Percentiles rank a stretch among this genome's conserved stretches.
Conservation (phyloP, 2,113 vertebrate species). For the Galemys pyrenaicus region DNA sequence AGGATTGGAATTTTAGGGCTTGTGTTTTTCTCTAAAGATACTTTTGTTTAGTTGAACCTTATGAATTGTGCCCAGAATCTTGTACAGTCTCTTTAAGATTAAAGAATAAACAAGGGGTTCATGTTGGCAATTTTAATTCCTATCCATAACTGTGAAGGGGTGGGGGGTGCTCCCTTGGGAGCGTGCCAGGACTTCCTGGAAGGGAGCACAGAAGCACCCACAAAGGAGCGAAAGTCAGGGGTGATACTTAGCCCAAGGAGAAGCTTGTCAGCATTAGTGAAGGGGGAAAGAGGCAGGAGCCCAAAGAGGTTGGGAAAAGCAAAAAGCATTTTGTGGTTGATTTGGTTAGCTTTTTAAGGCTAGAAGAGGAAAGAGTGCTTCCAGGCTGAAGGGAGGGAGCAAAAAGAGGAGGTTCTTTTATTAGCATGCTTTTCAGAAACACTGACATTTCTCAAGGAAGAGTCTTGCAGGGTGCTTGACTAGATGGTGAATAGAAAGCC, state of each 20-base stretch:
- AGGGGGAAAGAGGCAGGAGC: not conserved
- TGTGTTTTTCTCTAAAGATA: not conserved
- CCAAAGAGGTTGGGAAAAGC: not conserved
- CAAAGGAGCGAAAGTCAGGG: too few species aligned
- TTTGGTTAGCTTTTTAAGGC: slow-evolving; percentile 6
- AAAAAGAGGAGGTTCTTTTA: not conserved
- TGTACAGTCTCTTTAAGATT: not conserved
- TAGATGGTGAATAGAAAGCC: not conserved
- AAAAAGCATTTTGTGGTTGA: not conserved
- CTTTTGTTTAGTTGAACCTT: not conserved
- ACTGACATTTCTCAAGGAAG: not conserved
- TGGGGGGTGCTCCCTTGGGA: not conserved
- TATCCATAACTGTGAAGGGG: not conserved
- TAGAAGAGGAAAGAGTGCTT: not conserved
- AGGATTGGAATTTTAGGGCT: not conserved
- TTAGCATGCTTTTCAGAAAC: not conserved
- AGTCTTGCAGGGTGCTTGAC: not conserved
- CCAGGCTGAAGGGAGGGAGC: not conserved
- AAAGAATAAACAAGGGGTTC: not conserved
- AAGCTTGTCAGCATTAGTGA: not conserved
- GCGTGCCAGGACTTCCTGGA: not conserved
- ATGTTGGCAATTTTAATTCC: not conserved
- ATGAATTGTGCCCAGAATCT: not conserved
- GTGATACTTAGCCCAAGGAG: not conserved
- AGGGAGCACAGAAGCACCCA: not conserved